Percentiles rank a stretch among this genome's conserved stretches.
Evolutionary conservation across 1,140 invertebrate species (phyloP).

Genomic region (Sarcophaga bullata): DNA sequence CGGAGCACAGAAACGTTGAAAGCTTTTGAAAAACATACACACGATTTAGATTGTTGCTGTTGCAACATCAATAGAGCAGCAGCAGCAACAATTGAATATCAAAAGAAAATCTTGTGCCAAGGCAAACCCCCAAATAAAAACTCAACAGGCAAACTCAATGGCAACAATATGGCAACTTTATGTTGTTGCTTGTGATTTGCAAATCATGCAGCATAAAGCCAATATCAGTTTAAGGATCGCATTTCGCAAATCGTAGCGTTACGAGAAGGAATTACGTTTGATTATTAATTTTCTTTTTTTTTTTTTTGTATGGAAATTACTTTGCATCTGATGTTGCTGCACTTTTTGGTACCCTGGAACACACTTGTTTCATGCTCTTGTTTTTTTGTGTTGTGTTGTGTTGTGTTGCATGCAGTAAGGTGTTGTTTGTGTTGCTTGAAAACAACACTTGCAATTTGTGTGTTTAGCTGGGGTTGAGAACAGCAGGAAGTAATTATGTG

Average conservation of each 20-base stretch:
- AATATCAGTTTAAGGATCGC: background rate
- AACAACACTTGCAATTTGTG: background rate
- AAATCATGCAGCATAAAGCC: background rate
- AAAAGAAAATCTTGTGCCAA: background rate
- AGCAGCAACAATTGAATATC: background rate
- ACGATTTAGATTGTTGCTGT: background rate
- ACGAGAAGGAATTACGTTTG: background rate
- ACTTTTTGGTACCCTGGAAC: background rate
- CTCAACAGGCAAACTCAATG: too few relatives aligned
- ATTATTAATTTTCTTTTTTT: background rate
- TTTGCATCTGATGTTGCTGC: background rate
- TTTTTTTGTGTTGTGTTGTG: background rate
- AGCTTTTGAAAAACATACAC: too few relatives aligned
- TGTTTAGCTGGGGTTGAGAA: background rate
- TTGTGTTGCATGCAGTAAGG: background rate
- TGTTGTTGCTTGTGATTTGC: background rate
- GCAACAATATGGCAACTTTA: background rate
- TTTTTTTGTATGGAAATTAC: background rate
- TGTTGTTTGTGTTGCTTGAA: background rate
- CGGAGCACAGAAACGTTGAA: too few relatives aligned
- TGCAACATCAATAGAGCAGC: background rate
- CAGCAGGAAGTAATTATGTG: constrained; percentile 23
- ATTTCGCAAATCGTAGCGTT: background rate
- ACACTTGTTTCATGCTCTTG: background rate
- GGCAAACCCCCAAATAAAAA: too few relatives aligned